Base-by-base conservation (phyloP, 1,140 invertebrate species). In the Lasaia peninsularis region DNA sequence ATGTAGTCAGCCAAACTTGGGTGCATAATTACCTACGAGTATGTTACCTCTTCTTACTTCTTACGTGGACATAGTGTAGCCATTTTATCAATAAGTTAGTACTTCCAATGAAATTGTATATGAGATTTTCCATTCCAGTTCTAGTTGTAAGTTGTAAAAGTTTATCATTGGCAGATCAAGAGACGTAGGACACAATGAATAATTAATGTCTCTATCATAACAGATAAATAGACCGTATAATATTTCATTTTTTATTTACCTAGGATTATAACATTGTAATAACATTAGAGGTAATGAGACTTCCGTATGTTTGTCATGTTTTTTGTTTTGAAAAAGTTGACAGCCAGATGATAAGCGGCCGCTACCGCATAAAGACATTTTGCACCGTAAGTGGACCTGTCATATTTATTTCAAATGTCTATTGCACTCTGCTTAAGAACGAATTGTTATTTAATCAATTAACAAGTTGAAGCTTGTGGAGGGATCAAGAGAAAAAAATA, bases 291-390 rank as follows among this genome's bases (percentile, higher is more conserved):
- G 14, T 20, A 44, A 11, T 44, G 18, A 20, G 24, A 20, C 40
- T 44, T 44, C 40, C 40, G 40, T 44, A 44, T 44, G 16, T 20
- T 44, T 20, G 40, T 44, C 40, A 44, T 44, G 2, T 44, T 44
- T 44, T 44, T 44, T 44, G 40, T 44, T 44, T 20, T 10, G 3
- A 16, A 44, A 7, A 44, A 44, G 40, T 44, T 44, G 40, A 44
- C 40, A 44, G 40, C 40, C 18, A 44, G 9, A 44, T 44, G 14
- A 40, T 18, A 20, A 44, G 40, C 40, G 18, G 4, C 10, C 11
- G 18, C 14, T 21, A 44, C 18, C 40, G 6, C 40, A 44, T 44
- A 44, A n/a, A 44, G 40, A 44, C 40, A 44, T 44, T 44, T 44
- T 20, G 40, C 40, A 20, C 3, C 8, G 40, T 20, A 40, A 14